phyloP scores from a whole-genome alignment of 2,113 vertebrate genomes.

The Gambusia affinis region DNA sequence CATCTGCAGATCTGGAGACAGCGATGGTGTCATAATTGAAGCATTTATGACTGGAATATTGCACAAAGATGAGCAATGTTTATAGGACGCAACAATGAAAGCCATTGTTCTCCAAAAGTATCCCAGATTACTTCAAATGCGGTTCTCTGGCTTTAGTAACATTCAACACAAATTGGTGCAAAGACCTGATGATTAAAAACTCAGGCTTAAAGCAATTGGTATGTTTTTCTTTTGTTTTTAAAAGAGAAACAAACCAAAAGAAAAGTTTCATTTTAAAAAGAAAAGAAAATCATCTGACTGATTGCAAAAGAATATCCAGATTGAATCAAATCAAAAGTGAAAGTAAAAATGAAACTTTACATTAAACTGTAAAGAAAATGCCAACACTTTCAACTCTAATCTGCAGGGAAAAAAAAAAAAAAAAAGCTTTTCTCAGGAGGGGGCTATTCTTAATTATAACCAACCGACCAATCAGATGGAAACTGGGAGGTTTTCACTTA shows the following conservation, averaged over 20 bases:
- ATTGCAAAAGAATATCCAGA: conserved; percentile 29
- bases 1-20: background rate
- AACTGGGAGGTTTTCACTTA: background rate
- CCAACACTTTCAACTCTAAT: background rate
- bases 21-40: background rate
- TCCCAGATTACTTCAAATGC: background rate
- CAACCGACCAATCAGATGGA: background rate
- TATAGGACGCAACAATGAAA: no score
- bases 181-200: background rate
- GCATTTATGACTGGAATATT: background rate
- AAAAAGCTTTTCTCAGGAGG: conserved; percentile 7
- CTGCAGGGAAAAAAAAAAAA: no score
- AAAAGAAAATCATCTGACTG: background rate
- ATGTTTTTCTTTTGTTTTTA: no score
- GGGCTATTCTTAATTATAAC: conserved; percentile 10
- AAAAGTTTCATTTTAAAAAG: background rate
- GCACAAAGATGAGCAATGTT: no score
- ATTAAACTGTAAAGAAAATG: background rate
- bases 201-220: background rate
- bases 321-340: conserved; percentile 51
- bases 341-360: background rate
- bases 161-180: background rate
- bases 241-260: background rate
- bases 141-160: background rate
- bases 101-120: no score